Conservation (phyloP, 2,797 vertebrate species). For the Adelosebastes latens region DNA sequence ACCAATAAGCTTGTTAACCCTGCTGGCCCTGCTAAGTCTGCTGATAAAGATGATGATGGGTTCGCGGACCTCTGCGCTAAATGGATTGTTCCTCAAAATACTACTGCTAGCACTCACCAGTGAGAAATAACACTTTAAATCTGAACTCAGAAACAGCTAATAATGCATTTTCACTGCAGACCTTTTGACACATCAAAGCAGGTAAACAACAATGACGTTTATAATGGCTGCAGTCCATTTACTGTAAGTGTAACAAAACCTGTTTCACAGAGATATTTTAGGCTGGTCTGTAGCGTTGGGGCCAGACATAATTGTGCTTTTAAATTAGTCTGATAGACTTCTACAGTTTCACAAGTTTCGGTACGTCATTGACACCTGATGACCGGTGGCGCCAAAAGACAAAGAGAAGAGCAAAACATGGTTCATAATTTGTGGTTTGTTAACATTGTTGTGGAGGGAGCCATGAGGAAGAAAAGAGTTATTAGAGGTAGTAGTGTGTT, state of each 20-base stretch:
- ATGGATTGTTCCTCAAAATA: conserved; percentile 15
- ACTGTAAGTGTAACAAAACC: neutral
- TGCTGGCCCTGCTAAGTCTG: conserved; percentile 4
- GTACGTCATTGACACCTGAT: neutral
- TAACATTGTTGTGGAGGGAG: neutral
- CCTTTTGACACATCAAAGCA: neutral
- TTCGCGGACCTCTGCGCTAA: conserved; percentile 16
- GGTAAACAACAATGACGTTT: neutral
- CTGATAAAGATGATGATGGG: conserved; percentile 26
- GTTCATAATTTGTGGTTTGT: rapidly evolving
- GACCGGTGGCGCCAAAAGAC: neutral
- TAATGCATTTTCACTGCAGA: neutral
- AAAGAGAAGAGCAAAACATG: neutral
- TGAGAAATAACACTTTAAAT: neutral
- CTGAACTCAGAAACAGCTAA: neutral
- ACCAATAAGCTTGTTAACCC: conserved; percentile 35
- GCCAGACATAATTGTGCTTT: neutral
- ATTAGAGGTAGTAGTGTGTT: neutral
- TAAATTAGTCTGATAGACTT: neutral
- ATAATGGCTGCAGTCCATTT: neutral
- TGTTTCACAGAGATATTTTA: neutral
- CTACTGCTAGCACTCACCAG: neutral
- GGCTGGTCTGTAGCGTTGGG: neutral
- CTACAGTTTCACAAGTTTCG: too few relatives aligned
- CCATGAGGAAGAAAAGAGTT: neutral